Base-by-base conservation (phyloP, 2,888 invertebrate species). In the Trilocha varians region DNA sequence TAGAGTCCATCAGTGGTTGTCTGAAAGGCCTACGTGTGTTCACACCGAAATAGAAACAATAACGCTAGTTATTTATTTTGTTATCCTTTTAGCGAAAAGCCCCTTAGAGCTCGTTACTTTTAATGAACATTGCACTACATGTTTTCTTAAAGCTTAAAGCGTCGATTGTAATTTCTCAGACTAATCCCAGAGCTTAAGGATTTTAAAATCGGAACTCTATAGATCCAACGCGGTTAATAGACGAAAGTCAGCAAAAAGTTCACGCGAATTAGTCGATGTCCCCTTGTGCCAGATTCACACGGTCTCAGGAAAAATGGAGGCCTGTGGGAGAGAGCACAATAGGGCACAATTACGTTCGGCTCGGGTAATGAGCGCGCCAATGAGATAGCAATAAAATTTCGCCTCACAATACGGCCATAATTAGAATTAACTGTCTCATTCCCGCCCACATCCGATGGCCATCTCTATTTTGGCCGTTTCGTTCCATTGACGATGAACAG, bases 381-480 rank as follows among this genome's bases (percentile, higher is more conserved):
- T 83, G 83, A 82, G 84, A 80, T 78, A 73, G 82, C 80, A 70
- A 83, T 84, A 84, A 84, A 84, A 82, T 77, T 78, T 76, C 65
- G 73, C 65, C 70, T 62, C 69, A 84, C 84, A 85, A 84, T 83
- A 75, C 73, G 59, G 61, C 61, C 68, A 70, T 83, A 82, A 84
- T 85, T 85, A 83, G 78, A 80, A 85, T 84, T 82, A 84, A 84
- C 83, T 78, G 78, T 83, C 75, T 79, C 79, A 65, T 74, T 71
- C 71, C 70, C 77, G 58, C 80, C 80, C 76, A 83, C 83, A 77
- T 74, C 74, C 70, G 69, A 75, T 68, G 62, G 62, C 64, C 62
- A 59, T 66, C 64, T 65, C 61, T 65, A 70, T 73, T 74, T 67
- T 62, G 59, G 54, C 58, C 57, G 47, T 54, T 53, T 51, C 57